These are phyloP conservation scores for Garra rufa DNA, from an alignment of 2,113 vertebrate genomes.

Conservation along the genomic window DNA sequence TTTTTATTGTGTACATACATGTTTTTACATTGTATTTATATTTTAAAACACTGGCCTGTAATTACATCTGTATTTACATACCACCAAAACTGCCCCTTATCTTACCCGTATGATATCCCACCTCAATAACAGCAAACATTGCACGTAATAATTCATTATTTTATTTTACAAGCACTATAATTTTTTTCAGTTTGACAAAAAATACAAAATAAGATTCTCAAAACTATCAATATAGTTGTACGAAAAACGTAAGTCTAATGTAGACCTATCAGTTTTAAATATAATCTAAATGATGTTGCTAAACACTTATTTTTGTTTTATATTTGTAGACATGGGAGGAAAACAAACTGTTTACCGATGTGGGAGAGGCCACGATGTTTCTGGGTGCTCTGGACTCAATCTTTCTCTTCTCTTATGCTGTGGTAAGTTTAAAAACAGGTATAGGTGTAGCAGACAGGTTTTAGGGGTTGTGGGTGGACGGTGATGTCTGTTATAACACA, in stretches of 20 bases:
- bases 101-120: too few species aligned
- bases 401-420: conserved; percentile 96
- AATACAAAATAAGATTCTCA: background rate
- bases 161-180: background rate
- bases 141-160: too few species aligned
- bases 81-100: too few species aligned
- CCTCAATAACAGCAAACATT: too few species aligned
- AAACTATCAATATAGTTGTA: background rate
- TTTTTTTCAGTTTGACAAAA: background rate
- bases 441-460: background rate
- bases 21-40: too few species aligned
- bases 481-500: background rate
- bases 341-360: conserved; percentile 82
- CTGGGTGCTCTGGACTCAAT: conserved; percentile 90
- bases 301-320: background rate
- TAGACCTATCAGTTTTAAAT: background rate
- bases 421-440: conserved; percentile 80
- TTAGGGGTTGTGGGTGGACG: background rate
- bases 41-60: too few species aligned
- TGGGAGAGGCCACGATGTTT: conserved; percentile 88
- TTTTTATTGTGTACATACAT: too few species aligned
- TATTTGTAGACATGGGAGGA: conserved; percentile 83
- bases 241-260: background rate
- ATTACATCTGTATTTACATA: too few species aligned
- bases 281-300: background rate